Percentiles rank a stretch among this genome's conserved stretches.
Evolutionary conservation across 2,888 invertebrate species (phyloP).

Genomic region (Dromius quadrimaculatus): DNA sequence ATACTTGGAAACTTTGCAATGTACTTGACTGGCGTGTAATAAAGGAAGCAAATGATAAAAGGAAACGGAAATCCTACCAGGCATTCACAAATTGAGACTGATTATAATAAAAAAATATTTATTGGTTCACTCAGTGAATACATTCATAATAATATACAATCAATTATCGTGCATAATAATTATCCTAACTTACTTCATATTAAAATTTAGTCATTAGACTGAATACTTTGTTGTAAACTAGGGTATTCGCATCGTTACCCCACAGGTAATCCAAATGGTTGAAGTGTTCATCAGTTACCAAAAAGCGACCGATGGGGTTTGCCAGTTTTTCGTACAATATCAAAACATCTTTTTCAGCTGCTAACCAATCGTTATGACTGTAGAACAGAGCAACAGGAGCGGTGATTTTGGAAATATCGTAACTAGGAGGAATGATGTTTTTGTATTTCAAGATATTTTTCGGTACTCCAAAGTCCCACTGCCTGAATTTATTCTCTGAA

Average conservation of each 20-base stretch:
- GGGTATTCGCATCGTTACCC: slow-evolving; percentile 66
- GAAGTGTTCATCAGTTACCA: slow-evolving; percentile 67
- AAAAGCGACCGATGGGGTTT: slow-evolving; percentile 67
- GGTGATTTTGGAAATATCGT: slow-evolving; percentile 64
- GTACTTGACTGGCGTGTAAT: no score
- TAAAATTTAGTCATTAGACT: slow-evolving; percentile 53
- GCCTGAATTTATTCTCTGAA: slow-evolving; percentile 65
- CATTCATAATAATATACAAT: no score
- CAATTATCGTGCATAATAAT: slow-evolving; percentile 57
- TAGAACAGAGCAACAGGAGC: slow-evolving; percentile 67
- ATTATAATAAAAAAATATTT: background rate
- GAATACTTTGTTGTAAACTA: slow-evolving; percentile 54
- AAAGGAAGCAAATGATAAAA: no score
- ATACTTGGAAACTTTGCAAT: no score
- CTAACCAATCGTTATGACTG: slow-evolving; percentile 69
- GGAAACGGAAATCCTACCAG: background rate
- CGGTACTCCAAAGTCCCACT: slow-evolving; percentile 70
- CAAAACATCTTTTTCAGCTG: slow-evolving; percentile 67
- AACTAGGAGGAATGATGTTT: slow-evolving; percentile 64
- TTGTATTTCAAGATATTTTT: slow-evolving; percentile 60
- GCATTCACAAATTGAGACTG: no score
- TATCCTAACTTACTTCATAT: background rate
- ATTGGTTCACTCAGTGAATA: slow-evolving; percentile 8
- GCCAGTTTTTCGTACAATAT: slow-evolving; percentile 65
- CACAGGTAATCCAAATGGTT: slow-evolving; percentile 73